A percentile compares a stretch with the other conserved stretches of the same genome.
phyloP scores from a whole-genome alignment of 1,140 invertebrate genomes.

The Diabrotica undecimpunctata region DNA sequence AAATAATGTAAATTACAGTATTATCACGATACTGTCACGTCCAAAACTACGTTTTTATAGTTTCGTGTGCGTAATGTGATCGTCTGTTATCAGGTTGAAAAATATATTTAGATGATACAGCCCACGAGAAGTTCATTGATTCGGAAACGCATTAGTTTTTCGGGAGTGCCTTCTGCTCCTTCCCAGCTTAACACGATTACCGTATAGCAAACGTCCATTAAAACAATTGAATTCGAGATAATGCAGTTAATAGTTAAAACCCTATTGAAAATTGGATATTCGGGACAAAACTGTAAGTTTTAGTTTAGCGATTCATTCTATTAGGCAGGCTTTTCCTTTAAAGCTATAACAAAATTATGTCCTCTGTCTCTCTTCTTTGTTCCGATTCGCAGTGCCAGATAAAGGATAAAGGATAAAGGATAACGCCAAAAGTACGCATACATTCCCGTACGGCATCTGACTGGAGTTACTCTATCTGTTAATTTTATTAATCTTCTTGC shows the following conservation, averaged over 20 bases:
- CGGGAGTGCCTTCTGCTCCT: background rate
- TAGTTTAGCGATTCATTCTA: conserved; percentile 24
- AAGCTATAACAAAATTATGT: conserved; percentile 24
- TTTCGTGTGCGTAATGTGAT: too few species aligned
- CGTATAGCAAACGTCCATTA: conserved; percentile 31
- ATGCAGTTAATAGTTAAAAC: conserved; percentile 37
- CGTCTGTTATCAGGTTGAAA: too few species aligned
- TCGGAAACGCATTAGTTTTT: background rate
- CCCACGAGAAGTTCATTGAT: too few species aligned
- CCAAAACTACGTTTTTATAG: too few species aligned
- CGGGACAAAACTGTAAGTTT: conserved; percentile 30
- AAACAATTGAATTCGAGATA: conserved; percentile 38
- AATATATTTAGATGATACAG: too few species aligned
- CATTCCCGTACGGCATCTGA: conserved; percentile 23
- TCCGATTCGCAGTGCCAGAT: conserved; percentile 1
- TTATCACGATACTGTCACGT: too few species aligned
- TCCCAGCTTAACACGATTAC: conserved; percentile 10
- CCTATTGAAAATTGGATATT: conserved; percentile 37
- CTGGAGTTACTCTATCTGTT: conserved; percentile 35
- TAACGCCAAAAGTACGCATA: conserved; percentile 24
- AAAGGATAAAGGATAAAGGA: conserved; percentile 12
- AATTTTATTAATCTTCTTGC: conserved; percentile 34
- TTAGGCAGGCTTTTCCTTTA: conserved; percentile 22
- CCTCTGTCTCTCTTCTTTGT: conserved; percentile 12
- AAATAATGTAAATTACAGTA: too few species aligned